Evolutionary conservation across 2,113 vertebrate genomes (phyloP).

Genomic region (Neogobius melanostomus): DNA sequence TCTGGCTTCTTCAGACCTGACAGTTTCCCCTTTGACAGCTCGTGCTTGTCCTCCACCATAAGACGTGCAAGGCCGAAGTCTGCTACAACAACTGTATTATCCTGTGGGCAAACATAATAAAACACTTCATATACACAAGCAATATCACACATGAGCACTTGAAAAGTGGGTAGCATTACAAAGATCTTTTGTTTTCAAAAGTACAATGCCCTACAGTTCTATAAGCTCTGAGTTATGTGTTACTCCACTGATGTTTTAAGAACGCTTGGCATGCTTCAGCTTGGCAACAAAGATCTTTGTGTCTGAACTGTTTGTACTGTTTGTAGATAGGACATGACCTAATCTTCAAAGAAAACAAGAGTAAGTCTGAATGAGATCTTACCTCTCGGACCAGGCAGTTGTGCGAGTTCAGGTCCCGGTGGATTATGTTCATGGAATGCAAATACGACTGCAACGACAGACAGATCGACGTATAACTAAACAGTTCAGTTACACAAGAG

Average conservation of each 20-base stretch:
- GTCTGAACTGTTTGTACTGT: background rate
- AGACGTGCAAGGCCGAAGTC: constrained; percentile 93
- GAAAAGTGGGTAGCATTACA: background rate
- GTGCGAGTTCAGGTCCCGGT: constrained; percentile 96
- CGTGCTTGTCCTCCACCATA: constrained; percentile 91
- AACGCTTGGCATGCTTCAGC: constrained; percentile 19
- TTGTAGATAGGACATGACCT: constrained; percentile 17
- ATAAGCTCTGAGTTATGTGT: constrained; percentile 1
- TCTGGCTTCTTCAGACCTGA: constrained; percentile 86
- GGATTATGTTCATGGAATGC: constrained; percentile 99
- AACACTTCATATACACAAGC: background rate
- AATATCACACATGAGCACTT: background rate
- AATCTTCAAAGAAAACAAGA: constrained; percentile 47
- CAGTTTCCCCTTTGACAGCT: constrained; percentile 78
- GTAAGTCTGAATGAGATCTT: constrained; percentile 39
- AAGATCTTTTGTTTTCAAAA: constrained; percentile 13
- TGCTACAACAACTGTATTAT: constrained; percentile 90
- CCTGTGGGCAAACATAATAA: constrained; percentile 24
- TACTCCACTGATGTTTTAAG: constrained; percentile 10
- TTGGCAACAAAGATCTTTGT: constrained; percentile 37
- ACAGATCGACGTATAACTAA: constrained; percentile 2
- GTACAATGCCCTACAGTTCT: constrained; percentile 11
- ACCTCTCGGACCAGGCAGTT: constrained; percentile 97
- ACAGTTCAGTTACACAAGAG: constrained; percentile 7
- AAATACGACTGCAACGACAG: constrained; percentile 81